Conservation (phyloP, 2,113 vertebrate species). For the Ictalurus punctatus region DNA sequence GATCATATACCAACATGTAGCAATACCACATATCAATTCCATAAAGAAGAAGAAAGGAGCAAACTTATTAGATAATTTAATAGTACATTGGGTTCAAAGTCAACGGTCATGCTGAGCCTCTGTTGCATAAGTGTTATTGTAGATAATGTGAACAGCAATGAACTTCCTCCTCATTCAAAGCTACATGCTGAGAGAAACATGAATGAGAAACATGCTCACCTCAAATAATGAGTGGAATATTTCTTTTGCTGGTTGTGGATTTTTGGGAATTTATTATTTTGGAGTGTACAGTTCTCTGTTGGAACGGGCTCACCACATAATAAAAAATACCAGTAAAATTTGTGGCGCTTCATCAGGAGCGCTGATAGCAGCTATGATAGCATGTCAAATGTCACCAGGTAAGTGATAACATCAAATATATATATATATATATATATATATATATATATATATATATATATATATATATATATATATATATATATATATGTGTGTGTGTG, state of each 20-base stretch:
- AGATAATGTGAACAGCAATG: neutral
- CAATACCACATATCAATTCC: neutral
- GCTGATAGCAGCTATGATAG: slow-evolving; percentile 69
- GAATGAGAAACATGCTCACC: slow-evolving; percentile 67
- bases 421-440: too few relatives aligned
- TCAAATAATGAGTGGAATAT: slow-evolving; percentile 76
- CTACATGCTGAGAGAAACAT: slow-evolving; percentile 6
- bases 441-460: too few relatives aligned
- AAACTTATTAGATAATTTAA: neutral
- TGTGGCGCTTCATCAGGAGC: slow-evolving; percentile 80
- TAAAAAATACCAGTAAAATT: slow-evolving; percentile 70
- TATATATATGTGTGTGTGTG: too few relatives aligned
- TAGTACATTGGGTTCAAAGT: slow-evolving; percentile 22
- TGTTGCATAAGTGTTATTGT: slow-evolving; percentile 37
- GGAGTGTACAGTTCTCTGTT: slow-evolving; percentile 77
- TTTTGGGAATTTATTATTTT: slow-evolving; percentile 82
- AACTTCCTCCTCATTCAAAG: neutral
- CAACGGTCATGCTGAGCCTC: neutral
- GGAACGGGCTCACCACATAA: slow-evolving; percentile 74
- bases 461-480: too few relatives aligned
- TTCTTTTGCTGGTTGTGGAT: slow-evolving; percentile 85
- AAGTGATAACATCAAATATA: slow-evolving; percentile 48
- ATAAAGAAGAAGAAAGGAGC: neutral
- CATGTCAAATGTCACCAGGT: slow-evolving; percentile 74
- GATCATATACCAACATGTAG: neutral